Percentiles rank a stretch among this genome's conserved stretches.
Conservation (phyloP, 2,888 invertebrate species). For the Tiliacea aurago region DNA sequence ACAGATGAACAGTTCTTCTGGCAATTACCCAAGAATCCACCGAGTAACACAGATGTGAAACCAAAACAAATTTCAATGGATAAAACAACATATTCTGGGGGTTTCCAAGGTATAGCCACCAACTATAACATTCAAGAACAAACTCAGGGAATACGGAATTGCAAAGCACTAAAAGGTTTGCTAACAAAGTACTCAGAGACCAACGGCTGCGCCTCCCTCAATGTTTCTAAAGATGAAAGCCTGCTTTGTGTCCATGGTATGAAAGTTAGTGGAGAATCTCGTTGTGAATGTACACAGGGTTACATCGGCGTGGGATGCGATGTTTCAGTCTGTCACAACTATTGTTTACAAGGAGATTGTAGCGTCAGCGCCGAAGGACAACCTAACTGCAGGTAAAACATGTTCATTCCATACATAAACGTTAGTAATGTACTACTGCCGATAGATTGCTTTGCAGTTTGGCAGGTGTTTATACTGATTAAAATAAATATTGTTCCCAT, state of each 20-base stretch:
- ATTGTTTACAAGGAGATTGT: constrained; percentile 90
- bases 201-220: too few relatives aligned
- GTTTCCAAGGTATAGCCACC: constrained; percentile 74
- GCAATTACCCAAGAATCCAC: background rate
- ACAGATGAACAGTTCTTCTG: background rate
- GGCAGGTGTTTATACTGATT: too few relatives aligned
- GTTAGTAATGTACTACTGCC: background rate
- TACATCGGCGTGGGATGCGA: background rate
- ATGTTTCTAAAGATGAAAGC: constrained; percentile 72
- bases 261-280: background rate
- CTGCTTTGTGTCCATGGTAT: constrained; percentile 78
- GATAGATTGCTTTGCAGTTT: too few relatives aligned
- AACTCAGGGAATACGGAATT: constrained; percentile 49
- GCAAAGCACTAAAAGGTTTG: constrained; percentile 63
- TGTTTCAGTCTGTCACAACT: background rate
- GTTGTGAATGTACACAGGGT: constrained; percentile 7
- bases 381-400: constrained; percentile 82
- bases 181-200: constrained; percentile 70
- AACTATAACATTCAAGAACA: constrained; percentile 81
- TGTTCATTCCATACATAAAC: background rate
- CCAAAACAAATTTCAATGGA: constrained; percentile 62
- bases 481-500: too few relatives aligned
- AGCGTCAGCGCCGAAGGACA: constrained; percentile 73
- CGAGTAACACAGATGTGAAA: background rate
- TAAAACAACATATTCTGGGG: background rate